Evolutionary conservation across 1,140 invertebrate species (phyloP).

Genomic region (Cepaea nemoralis): DNA sequence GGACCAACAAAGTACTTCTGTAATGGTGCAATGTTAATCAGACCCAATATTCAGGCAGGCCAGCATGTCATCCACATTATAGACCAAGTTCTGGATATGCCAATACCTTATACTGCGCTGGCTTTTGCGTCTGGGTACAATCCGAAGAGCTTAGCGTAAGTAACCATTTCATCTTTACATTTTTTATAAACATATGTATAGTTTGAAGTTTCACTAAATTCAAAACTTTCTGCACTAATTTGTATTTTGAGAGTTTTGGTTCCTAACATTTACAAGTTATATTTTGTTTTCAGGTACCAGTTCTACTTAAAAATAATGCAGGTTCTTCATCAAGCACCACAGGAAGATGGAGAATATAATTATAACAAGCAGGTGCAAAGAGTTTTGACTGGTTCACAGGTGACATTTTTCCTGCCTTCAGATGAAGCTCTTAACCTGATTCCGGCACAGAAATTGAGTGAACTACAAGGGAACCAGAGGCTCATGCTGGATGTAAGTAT

Average conservation of each 20-base stretch:
- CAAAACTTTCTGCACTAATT: no score
- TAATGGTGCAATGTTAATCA: slow-evolving; percentile 76
- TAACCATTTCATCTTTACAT: not conserved
- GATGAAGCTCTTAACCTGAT: slow-evolving; percentile 53
- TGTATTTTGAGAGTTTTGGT: no score
- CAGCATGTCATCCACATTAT: slow-evolving; percentile 95
- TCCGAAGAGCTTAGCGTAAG: not conserved
- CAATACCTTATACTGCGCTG: slow-evolving; percentile 66
- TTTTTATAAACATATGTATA: no score
- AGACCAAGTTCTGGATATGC: slow-evolving; percentile 91
- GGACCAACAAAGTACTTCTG: slow-evolving; percentile 51
- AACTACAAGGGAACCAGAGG: slow-evolving; percentile 38
- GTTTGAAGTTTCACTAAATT: no score
- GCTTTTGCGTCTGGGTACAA: slow-evolving; percentile 21
- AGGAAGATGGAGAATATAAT: slow-evolving; percentile 16
- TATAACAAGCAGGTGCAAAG: slow-evolving; percentile 36
- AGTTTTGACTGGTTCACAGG: slow-evolving; percentile 11
- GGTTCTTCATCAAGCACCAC: not conserved
- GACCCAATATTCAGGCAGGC: slow-evolving; percentile 90
- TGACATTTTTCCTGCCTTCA: slow-evolving; percentile 54
- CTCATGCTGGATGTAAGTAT: slow-evolving; percentile 44
- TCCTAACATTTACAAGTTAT: no score
- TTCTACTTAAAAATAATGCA: slow-evolving; percentile 7
- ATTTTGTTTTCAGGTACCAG: not conserved
- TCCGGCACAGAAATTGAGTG: slow-evolving; percentile 44